Conservation (phyloP, 1,140 invertebrate genomes). For the Neocloeon triangulifer region DNA sequence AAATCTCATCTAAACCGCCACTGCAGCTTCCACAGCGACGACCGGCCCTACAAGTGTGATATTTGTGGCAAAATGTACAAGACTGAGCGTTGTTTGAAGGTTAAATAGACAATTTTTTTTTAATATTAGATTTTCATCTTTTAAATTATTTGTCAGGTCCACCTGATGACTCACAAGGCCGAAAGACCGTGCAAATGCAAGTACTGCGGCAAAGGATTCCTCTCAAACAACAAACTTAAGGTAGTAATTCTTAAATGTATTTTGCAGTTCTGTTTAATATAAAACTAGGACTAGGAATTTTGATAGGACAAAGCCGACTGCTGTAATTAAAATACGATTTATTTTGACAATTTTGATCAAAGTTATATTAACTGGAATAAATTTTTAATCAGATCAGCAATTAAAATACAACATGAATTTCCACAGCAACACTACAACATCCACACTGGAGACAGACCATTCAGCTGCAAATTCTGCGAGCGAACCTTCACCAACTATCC, state of each 20-base stretch:
- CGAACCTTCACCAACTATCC: conserved; percentile 25
- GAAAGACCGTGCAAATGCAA: conserved; percentile 21
- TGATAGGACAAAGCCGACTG: too few relatives aligned
- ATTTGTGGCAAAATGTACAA: conserved; percentile 23
- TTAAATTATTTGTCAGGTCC: too few relatives aligned
- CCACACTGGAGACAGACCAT: conserved; percentile 23
- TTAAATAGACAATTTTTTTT: too few relatives aligned
- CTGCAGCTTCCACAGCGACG: conserved; percentile 21
- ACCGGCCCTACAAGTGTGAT: conserved; percentile 20
- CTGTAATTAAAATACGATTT: too few relatives aligned
- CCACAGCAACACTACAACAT: conserved; percentile 24
- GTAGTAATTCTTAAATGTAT: conserved; percentile 9
- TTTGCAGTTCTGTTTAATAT: too few relatives aligned
- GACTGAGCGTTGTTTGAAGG: conserved; percentile 24
- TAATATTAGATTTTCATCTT: too few relatives aligned
- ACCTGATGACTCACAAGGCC: conserved; percentile 21
- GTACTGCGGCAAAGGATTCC: conserved; percentile 24
- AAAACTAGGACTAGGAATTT: too few relatives aligned
- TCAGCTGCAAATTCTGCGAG: conserved; percentile 24
- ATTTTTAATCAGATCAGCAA: too few relatives aligned
- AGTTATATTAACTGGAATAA: too few relatives aligned
- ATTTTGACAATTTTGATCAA: too few relatives aligned
- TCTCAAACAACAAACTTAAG: conserved; percentile 24
- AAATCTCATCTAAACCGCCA: conserved; percentile 23
- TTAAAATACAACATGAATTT: too few relatives aligned